Evolutionary conservation across 2,113 vertebrate species (phyloP), one percentile per base, ranked within the genome.

Genomic region (Excalfactoria chinensis): DNA sequence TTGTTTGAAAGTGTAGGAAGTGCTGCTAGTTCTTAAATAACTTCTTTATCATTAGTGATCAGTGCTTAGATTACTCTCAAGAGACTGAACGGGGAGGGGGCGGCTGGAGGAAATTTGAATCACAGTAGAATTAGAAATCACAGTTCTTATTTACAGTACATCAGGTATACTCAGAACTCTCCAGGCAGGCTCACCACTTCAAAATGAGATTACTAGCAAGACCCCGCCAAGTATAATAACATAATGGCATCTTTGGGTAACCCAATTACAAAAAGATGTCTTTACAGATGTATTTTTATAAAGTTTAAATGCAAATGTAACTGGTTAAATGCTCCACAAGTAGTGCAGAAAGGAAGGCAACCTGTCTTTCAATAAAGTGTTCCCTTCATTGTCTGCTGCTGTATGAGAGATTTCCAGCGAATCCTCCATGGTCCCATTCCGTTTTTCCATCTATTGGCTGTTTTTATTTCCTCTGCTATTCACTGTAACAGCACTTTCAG

Each of bases 381-480:
- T 56, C 23, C 81, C 40, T 84, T 92, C 80, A 8, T 26, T 67
- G 55, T 28, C 64, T 71, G 56, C 58, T 46, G 46, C 89, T 67
- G 40, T 35, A 22, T 51, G 86, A 88, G 91, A 82, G 53, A 59
- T 76, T 81, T 82, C 58, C 81, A 95, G 74, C 71, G 79, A 89
- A 95, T 56, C 58, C 84, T 84, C 82, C 68, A 40, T 21, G 87
- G 70, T 91, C 9, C 48, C 74, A 28, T 64, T 93, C 62, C n/a
- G 26, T 84, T 94, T 92, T 95, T 63, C 84, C 81, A 82, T 73
- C 73, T 68, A 7, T 90, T 92, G 90, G 64, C 60, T 86, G 64
- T 23, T 94, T 64, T 64, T 83, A 48, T 92, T 88, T 90, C 73
- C 89, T 88, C 86, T 88, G 89, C 89, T 74, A 4, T 92, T 86